Evolutionary conservation across 92 coral and sea anemone species (phyloP), one percentile per base, ranked within the genome.

Genomic region (Phenganax marumi): DNA sequence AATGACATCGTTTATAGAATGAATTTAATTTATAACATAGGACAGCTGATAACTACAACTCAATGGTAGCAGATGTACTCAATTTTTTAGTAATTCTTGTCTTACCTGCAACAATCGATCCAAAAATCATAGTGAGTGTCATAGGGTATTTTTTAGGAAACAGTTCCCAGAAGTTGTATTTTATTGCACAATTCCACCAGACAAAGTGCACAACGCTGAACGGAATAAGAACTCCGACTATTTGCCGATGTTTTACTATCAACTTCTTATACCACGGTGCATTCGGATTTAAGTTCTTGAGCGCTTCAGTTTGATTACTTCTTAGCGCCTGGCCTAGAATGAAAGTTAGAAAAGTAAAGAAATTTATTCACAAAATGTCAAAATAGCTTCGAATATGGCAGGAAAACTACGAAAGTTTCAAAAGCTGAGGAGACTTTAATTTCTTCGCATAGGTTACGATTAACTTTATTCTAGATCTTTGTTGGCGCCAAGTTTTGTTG

Each of bases 41-140:
- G n/a, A n/a, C n/a, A n/a, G n/a, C n/a, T n/a, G n/a, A n/a, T n/a
- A n/a, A n/a, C n/a, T n/a, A n/a, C n/a, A n/a, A n/a, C n/a, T 33
- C 3, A 33, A 33, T 33, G 43, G 43, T n/a, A n/a, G n/a, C 43
- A 5, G 43, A 33, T 33, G 3, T 62, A 49, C 18, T 58, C 56
- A 50, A 33, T 21, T 33, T 33, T 33, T 33, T 5, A 33, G 43
- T 33, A 33, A 1, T 33, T 56, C 18, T 58, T 47, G 63, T 49
- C 18, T 24, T 84, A 93, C 97, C 97, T 90, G 97, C 92, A 52
- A 90, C 86, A 64, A 93, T 89, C 2, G 97, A 93, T 10, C 97
- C 97, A 81, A 93, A 91, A 50, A 93, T 86, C 94, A 93, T 93
- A 8, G 94, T 91, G 21, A 93, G 82, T 60, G 92, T 73, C 84